phyloP scores from a whole-genome alignment of 2,113 vertebrate genomes.

The Amazona guildingii region DNA sequence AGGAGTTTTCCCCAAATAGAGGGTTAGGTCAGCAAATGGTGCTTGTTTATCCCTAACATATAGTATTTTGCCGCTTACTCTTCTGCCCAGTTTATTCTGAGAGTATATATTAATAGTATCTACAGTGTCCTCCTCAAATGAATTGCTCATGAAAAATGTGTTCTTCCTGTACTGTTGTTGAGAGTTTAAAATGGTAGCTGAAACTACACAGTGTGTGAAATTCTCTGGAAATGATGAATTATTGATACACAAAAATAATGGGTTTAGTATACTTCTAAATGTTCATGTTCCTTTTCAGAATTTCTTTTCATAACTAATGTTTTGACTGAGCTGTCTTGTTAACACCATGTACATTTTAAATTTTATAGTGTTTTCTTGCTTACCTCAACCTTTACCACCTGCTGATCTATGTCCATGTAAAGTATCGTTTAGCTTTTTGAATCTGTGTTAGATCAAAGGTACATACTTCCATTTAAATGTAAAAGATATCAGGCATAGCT shows the following conservation, averaged over 20 bases:
- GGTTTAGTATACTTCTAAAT: background rate
- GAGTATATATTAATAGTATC: background rate
- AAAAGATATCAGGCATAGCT: background rate
- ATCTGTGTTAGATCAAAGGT: conserved; percentile 1
- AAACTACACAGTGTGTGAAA: background rate
- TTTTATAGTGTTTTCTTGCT: background rate
- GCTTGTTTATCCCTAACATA: background rate
- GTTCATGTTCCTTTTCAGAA: background rate
- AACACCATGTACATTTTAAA: background rate
- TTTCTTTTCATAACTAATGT: background rate
- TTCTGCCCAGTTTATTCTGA: background rate
- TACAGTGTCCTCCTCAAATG: background rate
- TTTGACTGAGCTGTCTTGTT: background rate
- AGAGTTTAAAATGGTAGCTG: background rate
- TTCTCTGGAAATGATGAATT: background rate
- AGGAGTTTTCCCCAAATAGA: background rate
- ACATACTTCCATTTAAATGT: background rate
- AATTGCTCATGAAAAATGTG: background rate
- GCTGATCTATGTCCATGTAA: background rate
- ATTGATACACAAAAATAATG: background rate
- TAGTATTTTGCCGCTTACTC: background rate
- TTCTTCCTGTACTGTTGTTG: background rate
- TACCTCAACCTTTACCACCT: background rate
- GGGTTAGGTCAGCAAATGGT: background rate
- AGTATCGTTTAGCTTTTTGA: background rate